These are phyloP conservation scores for Vombatus ursinus DNA, from an alignment of 2,113 vertebrate genomes.

Conservation along the genomic window DNA sequence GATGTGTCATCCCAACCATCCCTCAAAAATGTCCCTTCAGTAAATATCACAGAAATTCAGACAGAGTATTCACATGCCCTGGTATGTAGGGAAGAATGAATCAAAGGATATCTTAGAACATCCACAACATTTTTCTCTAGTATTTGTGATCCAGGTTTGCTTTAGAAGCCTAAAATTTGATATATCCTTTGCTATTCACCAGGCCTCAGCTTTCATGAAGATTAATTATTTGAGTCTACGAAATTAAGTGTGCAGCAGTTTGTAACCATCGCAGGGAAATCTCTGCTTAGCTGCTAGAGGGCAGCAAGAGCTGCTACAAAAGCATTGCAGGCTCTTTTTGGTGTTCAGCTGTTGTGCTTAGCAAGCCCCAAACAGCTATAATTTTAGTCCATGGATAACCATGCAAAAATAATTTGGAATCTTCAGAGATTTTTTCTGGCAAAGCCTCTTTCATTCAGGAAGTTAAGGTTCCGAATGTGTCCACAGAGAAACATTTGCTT, in stretches of 20 bases:
- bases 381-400: not conserved
- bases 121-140: not conserved
- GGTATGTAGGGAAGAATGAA: not conserved
- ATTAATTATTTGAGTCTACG: not conserved
- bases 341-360: not conserved
- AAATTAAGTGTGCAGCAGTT: fast-evolving
- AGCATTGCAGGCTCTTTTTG: not conserved
- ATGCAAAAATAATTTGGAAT: not conserved
- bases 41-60: not conserved
- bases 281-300: not conserved
- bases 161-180: not conserved
- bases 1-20: not conserved
- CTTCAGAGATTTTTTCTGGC: not conserved
- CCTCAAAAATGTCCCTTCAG: not conserved
- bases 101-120: not conserved
- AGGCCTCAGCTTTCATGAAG: not conserved
- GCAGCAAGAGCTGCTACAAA: not conserved
- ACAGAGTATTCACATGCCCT: not conserved
- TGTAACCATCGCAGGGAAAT: not conserved
- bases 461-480: not conserved
- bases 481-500: not conserved
- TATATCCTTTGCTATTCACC: not conserved
- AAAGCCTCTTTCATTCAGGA: constrained; percentile 5
- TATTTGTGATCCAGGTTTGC: not conserved
- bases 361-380: not conserved